Evolutionary conservation across 2,113 vertebrate species (phyloP).

Genomic region (Hippocampus comes): DNA sequence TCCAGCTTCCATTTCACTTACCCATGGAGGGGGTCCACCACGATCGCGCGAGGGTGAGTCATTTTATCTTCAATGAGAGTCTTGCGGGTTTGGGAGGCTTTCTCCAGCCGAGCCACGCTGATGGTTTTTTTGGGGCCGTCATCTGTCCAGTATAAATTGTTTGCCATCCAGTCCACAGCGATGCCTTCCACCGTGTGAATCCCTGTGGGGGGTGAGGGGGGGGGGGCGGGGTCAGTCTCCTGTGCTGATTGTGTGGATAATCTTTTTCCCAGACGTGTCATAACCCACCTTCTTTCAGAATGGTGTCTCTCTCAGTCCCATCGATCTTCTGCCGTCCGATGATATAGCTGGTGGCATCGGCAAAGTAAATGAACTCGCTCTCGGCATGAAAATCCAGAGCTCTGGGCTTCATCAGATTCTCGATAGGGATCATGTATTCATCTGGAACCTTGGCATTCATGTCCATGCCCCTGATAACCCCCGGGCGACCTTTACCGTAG

Average conservation of each 20-base stretch:
- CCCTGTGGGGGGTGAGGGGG: constrained; percentile 60
- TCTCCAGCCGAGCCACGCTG: constrained; percentile 92
- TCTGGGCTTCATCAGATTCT: constrained; percentile 94
- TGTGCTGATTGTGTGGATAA: background rate
- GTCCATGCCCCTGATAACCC: constrained; percentile 94
- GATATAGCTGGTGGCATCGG: constrained; percentile 91
- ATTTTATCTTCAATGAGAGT: constrained; percentile 94
- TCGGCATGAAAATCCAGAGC: constrained; percentile 92
- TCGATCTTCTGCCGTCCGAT: constrained; percentile 97
- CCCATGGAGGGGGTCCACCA: constrained; percentile 93
- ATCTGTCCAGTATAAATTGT: constrained; percentile 96
- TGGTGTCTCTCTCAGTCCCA: constrained; percentile 87
- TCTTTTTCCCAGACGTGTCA: background rate
- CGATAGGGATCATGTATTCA: constrained; percentile 97
- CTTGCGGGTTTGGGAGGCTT: constrained; percentile 90
- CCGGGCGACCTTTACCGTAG: constrained; percentile 92
- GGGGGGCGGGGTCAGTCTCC: background rate
- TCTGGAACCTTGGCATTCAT: constrained; percentile 92
- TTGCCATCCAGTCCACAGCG: constrained; percentile 97
- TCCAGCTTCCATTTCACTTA: constrained; percentile 55
- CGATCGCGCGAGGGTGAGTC: constrained; percentile 94
- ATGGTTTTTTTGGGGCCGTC: constrained; percentile 98
- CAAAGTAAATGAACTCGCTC: constrained; percentile 94
- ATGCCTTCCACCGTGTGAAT: constrained; percentile 96
- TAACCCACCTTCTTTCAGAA: constrained; percentile 85